Base-by-base conservation (phyloP, 2,888 invertebrate genomes). In the Masnerella sp. region DNA sequence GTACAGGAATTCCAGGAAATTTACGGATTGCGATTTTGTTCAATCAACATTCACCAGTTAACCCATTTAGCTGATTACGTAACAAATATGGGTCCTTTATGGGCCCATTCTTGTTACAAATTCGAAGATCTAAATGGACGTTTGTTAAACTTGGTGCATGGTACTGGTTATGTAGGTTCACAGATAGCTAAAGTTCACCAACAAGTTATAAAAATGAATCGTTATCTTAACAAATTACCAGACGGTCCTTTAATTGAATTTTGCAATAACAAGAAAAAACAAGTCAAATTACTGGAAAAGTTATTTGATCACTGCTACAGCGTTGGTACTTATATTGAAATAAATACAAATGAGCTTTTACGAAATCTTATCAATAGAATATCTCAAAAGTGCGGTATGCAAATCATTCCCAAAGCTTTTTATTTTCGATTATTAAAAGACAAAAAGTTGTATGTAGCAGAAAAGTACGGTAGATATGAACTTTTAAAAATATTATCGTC, bases 71-170 rank as follows among this genome's bases (percentile, higher is more conserved):
- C 62, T n/a, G 42, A 67, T 52, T n/a, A 42, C 2, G 72, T 71
- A 5, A n/a, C 36, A 22, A 59, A 20, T 5, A 25, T 69, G 3
- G 75, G 77, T 5, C 72, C 73, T 1, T 45, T 73, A 9, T 75
- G 70, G 73, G 52, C 34, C 1, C 38, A 20, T 7, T 49, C 68
- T 2, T 76, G 76, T 54, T 70, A 45, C 18, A 38, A 54, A 34
- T 73, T 52, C 15, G 75, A 76, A 61, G 51, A 78, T 56, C 22
- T 78, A 5, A 77, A 77, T 45, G 58, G 59, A 7, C 40, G 30
- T 43, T 34, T 74, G 11, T 52, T 70, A 14, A 67, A 56, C 25
- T 34, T 28, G 15, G 45, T 67, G 12, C 62, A 71, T 25, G 67
- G 40, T 9, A 69, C 69, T 11, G 1, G 45, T 7, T 47, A 38